Conservation (phyloP, 2,888 invertebrate species). For the Drosophila kokeensis region DNA sequence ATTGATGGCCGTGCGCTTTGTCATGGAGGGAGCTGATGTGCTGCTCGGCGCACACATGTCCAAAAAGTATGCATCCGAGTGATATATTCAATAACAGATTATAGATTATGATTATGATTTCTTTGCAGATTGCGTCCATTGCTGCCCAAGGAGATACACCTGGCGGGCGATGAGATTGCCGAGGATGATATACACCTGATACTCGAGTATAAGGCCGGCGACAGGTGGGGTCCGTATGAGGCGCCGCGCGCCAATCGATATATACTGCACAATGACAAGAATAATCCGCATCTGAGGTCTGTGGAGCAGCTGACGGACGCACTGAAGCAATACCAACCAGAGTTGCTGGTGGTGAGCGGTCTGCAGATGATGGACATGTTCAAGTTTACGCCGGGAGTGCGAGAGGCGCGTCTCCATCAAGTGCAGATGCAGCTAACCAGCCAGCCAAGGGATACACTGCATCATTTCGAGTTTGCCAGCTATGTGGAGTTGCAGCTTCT, state of each 20-base stretch:
- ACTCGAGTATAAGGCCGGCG: conserved; percentile 91
- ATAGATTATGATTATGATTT: background rate
- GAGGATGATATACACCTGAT: conserved; percentile 93
- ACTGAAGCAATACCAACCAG: conserved; percentile 88
- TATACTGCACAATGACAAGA: conserved; percentile 92
- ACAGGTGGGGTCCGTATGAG: conserved; percentile 90
- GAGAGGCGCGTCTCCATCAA: conserved; percentile 88
- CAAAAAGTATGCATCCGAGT: conserved; percentile 76
- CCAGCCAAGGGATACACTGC: conserved; percentile 87
- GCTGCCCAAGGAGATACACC: conserved; percentile 88
- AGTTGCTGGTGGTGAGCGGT: conserved; percentile 92
- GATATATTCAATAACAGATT: background rate
- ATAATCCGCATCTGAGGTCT: conserved; percentile 91
- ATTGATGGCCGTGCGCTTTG: conserved; percentile 91
- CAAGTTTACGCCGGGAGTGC: conserved; percentile 86
- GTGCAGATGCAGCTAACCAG: conserved; percentile 89
- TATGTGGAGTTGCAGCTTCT: conserved; percentile 90
- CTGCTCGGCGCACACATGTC: conserved; percentile 91
- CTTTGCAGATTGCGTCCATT: conserved; percentile 86
- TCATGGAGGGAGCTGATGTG: conserved; percentile 91
- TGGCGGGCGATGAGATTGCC: conserved; percentile 88
- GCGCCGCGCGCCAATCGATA: conserved; percentile 93
- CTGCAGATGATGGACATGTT: conserved; percentile 95
- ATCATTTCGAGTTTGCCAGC: conserved; percentile 95
- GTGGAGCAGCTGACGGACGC: conserved; percentile 89